Percentiles rank a stretch among this genome's conserved stretches.
Evolutionary conservation across 2,797 vertebrate species (phyloP).

Genomic region (Lycodopsis pacificus): DNA sequence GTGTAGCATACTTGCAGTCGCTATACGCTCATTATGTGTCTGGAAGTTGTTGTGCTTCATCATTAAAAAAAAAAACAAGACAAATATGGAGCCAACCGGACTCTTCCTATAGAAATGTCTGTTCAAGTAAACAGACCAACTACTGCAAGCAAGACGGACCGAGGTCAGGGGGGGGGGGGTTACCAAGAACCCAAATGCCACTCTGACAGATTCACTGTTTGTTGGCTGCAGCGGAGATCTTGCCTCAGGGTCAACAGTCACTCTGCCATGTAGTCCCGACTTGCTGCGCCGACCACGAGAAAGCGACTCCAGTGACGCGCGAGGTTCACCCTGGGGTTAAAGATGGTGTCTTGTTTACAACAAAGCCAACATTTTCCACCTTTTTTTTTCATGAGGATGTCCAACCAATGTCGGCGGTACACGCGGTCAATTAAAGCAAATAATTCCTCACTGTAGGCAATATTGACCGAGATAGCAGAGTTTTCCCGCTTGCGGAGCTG

Average conservation of each 20-base stretch:
- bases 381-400: not conserved
- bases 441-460: no score
- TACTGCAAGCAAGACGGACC: conserved; percentile 12
- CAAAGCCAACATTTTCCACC: not conserved
- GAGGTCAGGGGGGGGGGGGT: conserved; percentile 14
- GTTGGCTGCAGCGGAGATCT: conserved; percentile 20
- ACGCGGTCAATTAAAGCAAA: no score
- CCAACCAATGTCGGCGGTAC: not conserved
- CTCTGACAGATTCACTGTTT: conserved; percentile 33
- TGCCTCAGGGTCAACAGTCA: conserved; percentile 37
- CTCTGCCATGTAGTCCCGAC: not conserved
- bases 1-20: not conserved
- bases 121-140: conserved; percentile 30
- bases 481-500: no score
- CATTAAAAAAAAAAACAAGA: conserved; percentile 38
- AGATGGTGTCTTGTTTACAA: not conserved
- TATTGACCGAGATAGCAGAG: no score
- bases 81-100: conserved; percentile 21
- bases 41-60: conserved; percentile 42
- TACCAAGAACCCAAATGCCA: conserved; percentile 21
- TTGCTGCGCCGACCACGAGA: not conserved
- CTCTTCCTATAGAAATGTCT: conserved; percentile 14
- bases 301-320: conserved; percentile 8
- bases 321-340: conserved; percentile 10
- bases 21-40: conserved; percentile 57